phyloP scores from a whole-genome alignment of 2,113 vertebrate species.

The Cavia aperea region DNA sequence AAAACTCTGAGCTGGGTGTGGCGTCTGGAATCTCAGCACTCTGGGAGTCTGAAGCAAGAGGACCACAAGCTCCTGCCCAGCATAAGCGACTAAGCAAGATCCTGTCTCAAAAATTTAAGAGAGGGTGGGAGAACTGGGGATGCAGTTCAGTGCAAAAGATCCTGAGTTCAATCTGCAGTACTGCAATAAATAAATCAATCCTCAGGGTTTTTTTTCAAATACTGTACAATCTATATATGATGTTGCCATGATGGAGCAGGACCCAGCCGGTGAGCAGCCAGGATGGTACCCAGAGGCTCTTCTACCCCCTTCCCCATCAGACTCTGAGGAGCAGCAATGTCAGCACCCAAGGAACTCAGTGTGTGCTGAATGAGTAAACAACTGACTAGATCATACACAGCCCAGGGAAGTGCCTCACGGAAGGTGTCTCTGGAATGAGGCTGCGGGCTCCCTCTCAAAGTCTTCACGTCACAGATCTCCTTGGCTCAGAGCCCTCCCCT shows the following conservation, averaged over 20 bases:
- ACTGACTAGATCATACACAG: not conserved
- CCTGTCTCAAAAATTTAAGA: not conserved
- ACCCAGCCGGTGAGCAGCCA: not conserved
- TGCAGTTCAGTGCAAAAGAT: not conserved
- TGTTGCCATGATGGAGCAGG: not conserved
- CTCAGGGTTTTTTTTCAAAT: not conserved
- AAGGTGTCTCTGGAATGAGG: not conserved
- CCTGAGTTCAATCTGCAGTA: not conserved
- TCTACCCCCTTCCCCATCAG: not conserved
- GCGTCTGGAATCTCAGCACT: not conserved
- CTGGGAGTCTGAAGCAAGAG: not conserved
- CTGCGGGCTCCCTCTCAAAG: not conserved
- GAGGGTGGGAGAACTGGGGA: not conserved
- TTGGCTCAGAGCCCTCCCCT: not conserved
- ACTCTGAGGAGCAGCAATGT: not conserved
- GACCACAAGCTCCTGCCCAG: not conserved
- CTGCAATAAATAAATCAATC: not conserved
- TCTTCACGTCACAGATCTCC: not conserved
- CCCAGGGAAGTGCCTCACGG: not conserved
- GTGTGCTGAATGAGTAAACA: not conserved
- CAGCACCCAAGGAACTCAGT: not conserved
- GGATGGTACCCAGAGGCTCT: not conserved
- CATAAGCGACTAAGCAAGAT: not conserved
- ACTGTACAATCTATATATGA: not conserved
- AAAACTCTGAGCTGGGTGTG: not conserved